Evolutionary conservation across 1,140 invertebrate genomes (phyloP).

Genomic region (Neodiprion fabricii): DNA sequence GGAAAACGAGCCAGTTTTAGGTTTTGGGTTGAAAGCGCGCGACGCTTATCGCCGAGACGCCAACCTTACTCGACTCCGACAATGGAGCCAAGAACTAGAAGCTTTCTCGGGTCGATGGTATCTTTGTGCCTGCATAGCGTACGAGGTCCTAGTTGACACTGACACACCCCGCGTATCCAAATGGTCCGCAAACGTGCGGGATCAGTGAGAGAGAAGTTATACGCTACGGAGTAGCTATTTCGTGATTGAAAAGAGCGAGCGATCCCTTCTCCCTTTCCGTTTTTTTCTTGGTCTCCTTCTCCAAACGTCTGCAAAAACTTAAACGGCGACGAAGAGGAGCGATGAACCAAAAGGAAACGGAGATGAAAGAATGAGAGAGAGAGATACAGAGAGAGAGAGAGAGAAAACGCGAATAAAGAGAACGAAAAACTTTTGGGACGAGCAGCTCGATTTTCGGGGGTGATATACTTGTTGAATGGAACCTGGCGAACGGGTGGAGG

Average conservation of each 20-base stretch:
- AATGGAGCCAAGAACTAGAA: background rate
- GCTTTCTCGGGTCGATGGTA: slow-evolving; percentile 1
- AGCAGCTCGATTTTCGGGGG: slow-evolving; percentile 48
- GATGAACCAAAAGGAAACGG: background rate
- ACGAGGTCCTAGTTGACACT: background rate
- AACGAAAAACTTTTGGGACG: background rate
- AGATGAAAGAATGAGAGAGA: background rate
- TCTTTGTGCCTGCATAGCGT: background rate
- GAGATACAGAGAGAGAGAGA: background rate
- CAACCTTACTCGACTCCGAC: background rate
- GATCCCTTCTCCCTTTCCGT: background rate
- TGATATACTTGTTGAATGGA: slow-evolving; percentile 47
- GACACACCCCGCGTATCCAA: background rate
- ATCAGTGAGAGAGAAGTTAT: too few relatives aligned
- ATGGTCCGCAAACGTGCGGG: too few relatives aligned
- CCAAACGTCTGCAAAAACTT: background rate
- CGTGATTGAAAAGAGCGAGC: too few relatives aligned
- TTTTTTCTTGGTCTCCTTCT: background rate
- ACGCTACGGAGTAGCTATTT: too few relatives aligned
- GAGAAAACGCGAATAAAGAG: background rate
- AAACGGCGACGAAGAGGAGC: background rate
- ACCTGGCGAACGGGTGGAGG: background rate
- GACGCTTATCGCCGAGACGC: background rate
- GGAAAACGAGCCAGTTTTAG: background rate
- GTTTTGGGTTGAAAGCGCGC: background rate